Percentiles rank a stretch among this genome's conserved stretches.
Evolutionary conservation across 1,140 invertebrate species (phyloP).

Genomic region (Conopomorpha cramerella): DNA sequence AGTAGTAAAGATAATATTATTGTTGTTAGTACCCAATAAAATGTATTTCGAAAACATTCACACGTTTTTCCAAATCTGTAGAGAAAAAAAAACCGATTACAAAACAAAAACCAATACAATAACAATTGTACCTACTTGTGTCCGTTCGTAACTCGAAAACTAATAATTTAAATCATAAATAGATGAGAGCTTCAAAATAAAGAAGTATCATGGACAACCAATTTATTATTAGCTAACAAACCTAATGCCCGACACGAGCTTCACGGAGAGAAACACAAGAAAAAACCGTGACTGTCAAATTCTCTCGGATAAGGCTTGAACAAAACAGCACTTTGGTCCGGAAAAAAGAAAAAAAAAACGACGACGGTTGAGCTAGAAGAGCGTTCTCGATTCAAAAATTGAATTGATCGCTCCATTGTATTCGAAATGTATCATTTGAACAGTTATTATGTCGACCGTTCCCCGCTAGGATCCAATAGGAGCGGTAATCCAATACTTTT

Average conservation of each 20-base stretch:
- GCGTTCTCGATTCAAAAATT: conserved; percentile 60
- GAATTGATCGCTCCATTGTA: conserved; percentile 60
- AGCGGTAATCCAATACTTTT: conserved; percentile 59
- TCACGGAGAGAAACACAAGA: conserved; percentile 34
- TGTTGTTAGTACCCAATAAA: too few species aligned
- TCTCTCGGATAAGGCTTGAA: conserved; percentile 52
- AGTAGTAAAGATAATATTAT: too few species aligned
- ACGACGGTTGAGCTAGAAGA: conserved; percentile 50
- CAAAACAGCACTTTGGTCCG: conserved; percentile 59
- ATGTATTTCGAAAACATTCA: too few species aligned
- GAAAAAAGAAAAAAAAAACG: conserved; percentile 38
- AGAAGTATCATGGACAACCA: too few species aligned
- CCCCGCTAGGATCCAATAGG: conserved; percentile 46
- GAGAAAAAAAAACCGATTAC: conserved; percentile 42
- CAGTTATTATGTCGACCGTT: conserved; percentile 54
- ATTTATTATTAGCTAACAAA: conserved; percentile 26
- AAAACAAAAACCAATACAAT: conserved; percentile 14
- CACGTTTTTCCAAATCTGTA: too few species aligned
- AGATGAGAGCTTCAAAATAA: too few species aligned
- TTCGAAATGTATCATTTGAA: conserved; percentile 61
- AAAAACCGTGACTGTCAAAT: conserved; percentile 59
- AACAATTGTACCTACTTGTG: neutral
- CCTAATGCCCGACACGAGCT: conserved; percentile 14
- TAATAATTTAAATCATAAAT: too few species aligned
- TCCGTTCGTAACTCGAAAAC: too few species aligned